A percentile compares a stretch with the other conserved stretches of the same genome.
Conservation (phyloP, 2,113 vertebrate species). For the Vicugna pacos region DNA sequence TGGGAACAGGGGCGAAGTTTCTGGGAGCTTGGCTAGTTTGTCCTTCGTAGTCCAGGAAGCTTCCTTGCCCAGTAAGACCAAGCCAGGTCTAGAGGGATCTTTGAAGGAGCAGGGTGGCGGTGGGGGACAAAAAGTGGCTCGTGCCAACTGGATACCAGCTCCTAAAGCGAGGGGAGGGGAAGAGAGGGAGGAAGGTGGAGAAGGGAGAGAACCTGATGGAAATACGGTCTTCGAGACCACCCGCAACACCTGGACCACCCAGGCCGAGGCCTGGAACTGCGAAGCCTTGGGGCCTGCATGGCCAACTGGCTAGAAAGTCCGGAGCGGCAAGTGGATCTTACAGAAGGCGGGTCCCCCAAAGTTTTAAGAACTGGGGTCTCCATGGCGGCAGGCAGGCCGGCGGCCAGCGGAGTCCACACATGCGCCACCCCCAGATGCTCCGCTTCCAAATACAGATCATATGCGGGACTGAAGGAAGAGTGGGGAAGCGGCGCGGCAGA, state of each 20-base stretch:
- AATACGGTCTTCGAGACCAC: slow-evolving; percentile 49
- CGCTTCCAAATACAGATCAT: slow-evolving; percentile 77
- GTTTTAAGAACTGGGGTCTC: neutral
- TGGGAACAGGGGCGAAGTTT: neutral
- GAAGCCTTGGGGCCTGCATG: neutral
- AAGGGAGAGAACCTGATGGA: slow-evolving; percentile 1
- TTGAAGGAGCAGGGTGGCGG: neutral
- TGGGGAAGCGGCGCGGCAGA: slow-evolving; percentile 68
- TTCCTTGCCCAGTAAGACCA: neutral
- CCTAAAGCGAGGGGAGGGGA: neutral
- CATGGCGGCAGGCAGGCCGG: neutral
- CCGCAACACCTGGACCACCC: slow-evolving; percentile 79
- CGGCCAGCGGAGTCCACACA: neutral
- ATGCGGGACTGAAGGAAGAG: slow-evolving; percentile 53
- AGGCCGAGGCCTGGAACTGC: slow-evolving; percentile 18
- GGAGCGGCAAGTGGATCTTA: neutral
- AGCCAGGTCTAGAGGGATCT: neutral
- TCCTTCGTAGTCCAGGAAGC: neutral
- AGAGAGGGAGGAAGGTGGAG: neutral
- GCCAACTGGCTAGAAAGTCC: neutral
- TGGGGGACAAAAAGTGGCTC: too few relatives aligned
- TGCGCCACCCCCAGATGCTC: neutral
- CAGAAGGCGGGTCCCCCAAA: neutral
- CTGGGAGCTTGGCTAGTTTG: neutral
- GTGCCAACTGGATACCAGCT: neutral